Evolutionary conservation across 2,888 invertebrate species (phyloP), one percentile per base, ranked within the genome.

Genomic region (Eilema caniola): DNA sequence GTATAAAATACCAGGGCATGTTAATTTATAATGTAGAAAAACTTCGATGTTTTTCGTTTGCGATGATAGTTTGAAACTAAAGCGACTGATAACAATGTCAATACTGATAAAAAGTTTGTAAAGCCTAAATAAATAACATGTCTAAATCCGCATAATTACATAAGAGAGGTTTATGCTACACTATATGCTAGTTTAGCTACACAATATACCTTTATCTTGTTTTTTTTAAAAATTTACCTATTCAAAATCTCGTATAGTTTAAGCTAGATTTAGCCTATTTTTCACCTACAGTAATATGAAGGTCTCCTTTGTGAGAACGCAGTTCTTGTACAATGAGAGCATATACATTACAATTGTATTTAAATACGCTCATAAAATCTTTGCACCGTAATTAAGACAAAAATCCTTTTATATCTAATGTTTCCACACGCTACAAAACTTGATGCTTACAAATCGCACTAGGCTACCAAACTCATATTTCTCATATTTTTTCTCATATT

Each of bases 41-140:
- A 66, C 68, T 67, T 69, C 12, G 41, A 59, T 67, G 66, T 69
- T 79, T 78, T 77, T 74, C 64, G 69, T 62, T 68, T 72, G 69
- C 68, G 80, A 81, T 85, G 83, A 84, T 77, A 86, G 70, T 85
- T 83, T 80, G 73, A 85, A 83, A 78, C 74, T 73, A 72, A 78
- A 57, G 37, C 28, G 41, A 79, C 67, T 86, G 87, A 87, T 88
- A 88, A 87, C 71, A 77, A 86, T 77, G 85, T 86, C 87, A 88
- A 86, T 80, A 86, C 75, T 78, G 73, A 41, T 62, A 67, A 61
- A 37, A 23, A 33, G 47, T 25, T 60, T 12, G 1, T 62, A 41
- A 59, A 24, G 24, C 10, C 11, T 59, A 31, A 63, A 37, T 25
- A 41, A 69, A 47, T 31, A 53, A 5, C 11, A 14, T 0, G 7